phyloP scores from a whole-genome alignment of 2,797 vertebrate species.

The Synanceia verrucosa region DNA sequence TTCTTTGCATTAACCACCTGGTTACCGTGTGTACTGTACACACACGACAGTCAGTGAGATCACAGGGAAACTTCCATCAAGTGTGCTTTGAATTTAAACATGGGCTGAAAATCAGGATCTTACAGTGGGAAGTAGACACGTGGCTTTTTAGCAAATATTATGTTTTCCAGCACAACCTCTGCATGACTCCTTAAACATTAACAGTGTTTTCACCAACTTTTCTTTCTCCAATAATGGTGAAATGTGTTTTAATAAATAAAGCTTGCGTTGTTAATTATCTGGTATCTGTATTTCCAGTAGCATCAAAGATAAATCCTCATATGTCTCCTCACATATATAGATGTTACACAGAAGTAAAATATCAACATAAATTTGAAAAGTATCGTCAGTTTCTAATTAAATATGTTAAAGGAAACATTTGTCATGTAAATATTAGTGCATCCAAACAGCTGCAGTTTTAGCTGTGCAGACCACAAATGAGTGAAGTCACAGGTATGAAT shows the following conservation, averaged over 20 bases:
- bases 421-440: not conserved
- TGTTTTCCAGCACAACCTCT: not conserved
- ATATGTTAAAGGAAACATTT: not conserved
- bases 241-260: not conserved
- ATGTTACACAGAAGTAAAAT: not conserved
- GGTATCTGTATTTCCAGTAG: not conserved
- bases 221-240: not conserved
- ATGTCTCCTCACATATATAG: not conserved
- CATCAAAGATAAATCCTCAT: not conserved
- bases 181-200: not conserved
- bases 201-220: not conserved
- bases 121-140: not conserved
- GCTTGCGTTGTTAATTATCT: not conserved
- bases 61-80: conserved; percentile 14
- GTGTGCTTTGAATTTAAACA: conserved; percentile 1
- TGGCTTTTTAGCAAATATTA: not conserved
- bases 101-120: not conserved
- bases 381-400: not conserved
- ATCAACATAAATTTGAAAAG: not conserved
- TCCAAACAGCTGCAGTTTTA: not conserved
- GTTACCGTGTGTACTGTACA: conserved; percentile 12
- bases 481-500: not conserved
- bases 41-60: not conserved
- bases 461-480: not conserved
- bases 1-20: not conserved